Base-by-base conservation (phyloP, 2,113 vertebrate genomes). In the Shinisaurus crocodilurus region DNA sequence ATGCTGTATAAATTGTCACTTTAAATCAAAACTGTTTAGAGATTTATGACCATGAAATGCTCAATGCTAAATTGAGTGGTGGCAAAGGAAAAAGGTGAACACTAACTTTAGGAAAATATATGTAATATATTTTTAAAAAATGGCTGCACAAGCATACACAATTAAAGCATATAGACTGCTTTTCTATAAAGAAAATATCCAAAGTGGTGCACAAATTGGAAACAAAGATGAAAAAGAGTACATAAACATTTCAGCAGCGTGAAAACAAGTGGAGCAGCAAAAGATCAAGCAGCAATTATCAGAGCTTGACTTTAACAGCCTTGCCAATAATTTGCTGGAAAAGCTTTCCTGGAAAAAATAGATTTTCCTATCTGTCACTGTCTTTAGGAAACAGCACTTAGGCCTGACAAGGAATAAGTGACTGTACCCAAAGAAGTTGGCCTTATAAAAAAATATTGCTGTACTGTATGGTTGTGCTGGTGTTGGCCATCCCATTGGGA, bases 271-370 rank as follows among this genome's bases (percentile, higher is more conserved):
- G 48, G 63, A 85, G 63, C 75, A 70, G 75, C 45, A 90, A 57
- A 70, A 90, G 74, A 90, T 90, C 63, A 80, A 79, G 45, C 75
- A 86, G 76, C 80, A 89, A 82, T 89, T 70, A 82, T 48, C 69
- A 82, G 67, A 72, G 79, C 50, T 48, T 69, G 87, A 72, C 67
- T 88, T 81, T 90, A 85, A 69, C 63, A 77, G 45, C n/a, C 34
- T 90, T 85, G 60, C 74, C 75, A 70, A 70, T 86, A 70, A 90
- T 86, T 90, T 79, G 75, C 83, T 85, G 89, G 48, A 77, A 85
- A 90, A 80, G 48, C 37, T 7, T 70, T 57, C 45, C 18, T 79
- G 76, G 63, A 34, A 72, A 34, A 86, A 88, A 80, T 70, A 80
- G 77, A 81, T 81, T 81, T 88, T 88, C 37, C 82, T 87, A 76